A percentile compares a stretch with the other conserved stretches of the same genome.
Conservation (phyloP, 2,888 invertebrate species). For the Coleophora deauratella region DNA sequence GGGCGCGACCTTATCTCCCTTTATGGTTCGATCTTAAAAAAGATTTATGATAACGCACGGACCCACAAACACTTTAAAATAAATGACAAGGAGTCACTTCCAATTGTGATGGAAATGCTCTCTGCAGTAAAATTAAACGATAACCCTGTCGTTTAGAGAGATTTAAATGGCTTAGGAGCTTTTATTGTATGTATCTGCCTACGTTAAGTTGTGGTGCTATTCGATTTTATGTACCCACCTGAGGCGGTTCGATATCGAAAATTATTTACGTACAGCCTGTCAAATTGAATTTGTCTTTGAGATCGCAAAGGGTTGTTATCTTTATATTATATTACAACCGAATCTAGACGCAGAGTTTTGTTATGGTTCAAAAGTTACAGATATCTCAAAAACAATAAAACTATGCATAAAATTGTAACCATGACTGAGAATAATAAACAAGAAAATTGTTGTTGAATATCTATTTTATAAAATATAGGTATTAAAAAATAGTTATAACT, state of each 20-base stretch:
- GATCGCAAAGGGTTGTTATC: not conserved
- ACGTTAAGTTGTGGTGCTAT: conserved; percentile 43
- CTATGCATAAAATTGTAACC: no score
- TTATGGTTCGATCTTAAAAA: conserved; percentile 71
- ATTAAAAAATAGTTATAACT: no score
- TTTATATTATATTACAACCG: no score
- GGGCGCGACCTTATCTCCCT: conserved; percentile 69
- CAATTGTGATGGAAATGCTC: conserved; percentile 73
- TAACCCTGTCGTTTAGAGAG: conserved; percentile 69
- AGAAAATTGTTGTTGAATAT: no score
- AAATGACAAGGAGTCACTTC: conserved; percentile 72
- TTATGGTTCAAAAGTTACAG: no score
- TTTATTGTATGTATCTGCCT: conserved; percentile 55
- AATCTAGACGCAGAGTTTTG: no score
- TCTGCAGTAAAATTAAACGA: conserved; percentile 74
- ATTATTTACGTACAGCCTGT: conserved; percentile 21
- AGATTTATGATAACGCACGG: conserved; percentile 74
- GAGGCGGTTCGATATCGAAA: conserved; percentile 24
- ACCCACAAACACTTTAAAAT: conserved; percentile 69
- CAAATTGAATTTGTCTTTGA: conserved; percentile 11
- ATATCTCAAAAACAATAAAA: no score
- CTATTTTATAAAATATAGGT: no score
- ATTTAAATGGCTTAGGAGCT: conserved; percentile 63
- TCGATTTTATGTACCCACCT: conserved; percentile 41
- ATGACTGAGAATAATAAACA: no score